These are phyloP conservation scores for Cyclura pinguis DNA, from an alignment of 2,797 vertebrate species.

Conservation along the genomic window DNA sequence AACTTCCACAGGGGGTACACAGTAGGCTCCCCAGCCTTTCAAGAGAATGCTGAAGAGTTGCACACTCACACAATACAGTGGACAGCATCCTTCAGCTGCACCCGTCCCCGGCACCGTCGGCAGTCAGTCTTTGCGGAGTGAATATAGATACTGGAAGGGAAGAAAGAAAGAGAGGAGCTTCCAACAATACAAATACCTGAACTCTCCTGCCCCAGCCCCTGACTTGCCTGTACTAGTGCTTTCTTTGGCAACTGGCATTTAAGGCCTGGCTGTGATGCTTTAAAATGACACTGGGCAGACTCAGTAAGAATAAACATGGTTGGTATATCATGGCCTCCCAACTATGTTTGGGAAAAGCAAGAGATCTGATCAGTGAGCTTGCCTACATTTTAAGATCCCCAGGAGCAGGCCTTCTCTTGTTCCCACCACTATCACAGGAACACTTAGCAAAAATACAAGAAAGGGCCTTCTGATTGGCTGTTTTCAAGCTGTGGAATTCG, in stretches of 20 bases:
- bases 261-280: no score
- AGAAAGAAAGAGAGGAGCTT: no score
- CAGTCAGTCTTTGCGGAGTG: constrained; percentile 79
- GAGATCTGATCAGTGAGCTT: not conserved
- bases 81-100: constrained; percentile 83
- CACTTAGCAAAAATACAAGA: no score
- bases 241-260: not conserved
- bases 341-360: not conserved
- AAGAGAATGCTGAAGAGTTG: no score
- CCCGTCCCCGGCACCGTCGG: constrained; percentile 81
- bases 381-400: not conserved
- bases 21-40: not conserved
- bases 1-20: not conserved
- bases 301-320: not conserved
- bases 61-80: constrained; percentile 85
- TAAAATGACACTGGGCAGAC: not conserved
- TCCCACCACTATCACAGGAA: not conserved
- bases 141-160: constrained; percentile 79
- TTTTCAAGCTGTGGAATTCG: no score
- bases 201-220: not conserved
- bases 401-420: not conserved
- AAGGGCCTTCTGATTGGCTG: no score
- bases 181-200: not conserved
- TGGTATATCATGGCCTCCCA: no score
- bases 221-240: not conserved